Percentiles rank a stretch among this genome's conserved stretches.
phyloP scores from a whole-genome alignment of 2,888 invertebrate genomes.

The Phymatocera aterrima region DNA sequence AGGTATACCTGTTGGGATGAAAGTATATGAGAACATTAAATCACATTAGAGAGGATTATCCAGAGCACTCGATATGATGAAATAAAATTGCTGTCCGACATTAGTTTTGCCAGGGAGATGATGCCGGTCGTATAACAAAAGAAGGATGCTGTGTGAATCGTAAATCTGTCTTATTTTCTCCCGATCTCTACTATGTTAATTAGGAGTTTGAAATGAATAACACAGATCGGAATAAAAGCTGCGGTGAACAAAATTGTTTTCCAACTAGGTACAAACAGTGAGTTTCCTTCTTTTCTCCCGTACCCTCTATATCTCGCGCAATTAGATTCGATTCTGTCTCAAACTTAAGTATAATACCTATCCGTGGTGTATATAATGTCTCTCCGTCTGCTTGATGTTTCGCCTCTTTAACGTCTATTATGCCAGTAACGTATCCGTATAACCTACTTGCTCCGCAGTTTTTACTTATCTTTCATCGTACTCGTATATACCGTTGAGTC shows the following conservation, averaged over 20 bases:
- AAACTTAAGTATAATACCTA: no score
- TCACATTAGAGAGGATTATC: no score
- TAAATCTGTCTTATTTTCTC: neutral
- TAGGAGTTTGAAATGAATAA: neutral
- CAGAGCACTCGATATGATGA: neutral
- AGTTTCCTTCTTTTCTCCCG: neutral
- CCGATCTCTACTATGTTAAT: no score
- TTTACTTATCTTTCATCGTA: neutral
- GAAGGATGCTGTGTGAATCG: neutral
- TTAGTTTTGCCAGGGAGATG: neutral
- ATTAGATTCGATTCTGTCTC: no score
- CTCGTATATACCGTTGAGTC: neutral
- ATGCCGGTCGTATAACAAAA: neutral
- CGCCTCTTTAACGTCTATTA: conserved; percentile 4
- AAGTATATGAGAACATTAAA: no score
- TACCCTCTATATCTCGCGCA: no score
- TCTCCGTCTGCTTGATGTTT: conserved; percentile 17
- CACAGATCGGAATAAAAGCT: neutral
- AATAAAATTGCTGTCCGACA: neutral
- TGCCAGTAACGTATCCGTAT: no score
- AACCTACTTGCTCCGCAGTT: conserved; percentile 16
- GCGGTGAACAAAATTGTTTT: neutral
- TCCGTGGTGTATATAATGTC: no score
- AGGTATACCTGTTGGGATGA: no score
- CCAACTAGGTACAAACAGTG: neutral